Evolutionary conservation across 2,797 vertebrate genomes (phyloP).

Genomic region (Anisognathus igniventris): DNA sequence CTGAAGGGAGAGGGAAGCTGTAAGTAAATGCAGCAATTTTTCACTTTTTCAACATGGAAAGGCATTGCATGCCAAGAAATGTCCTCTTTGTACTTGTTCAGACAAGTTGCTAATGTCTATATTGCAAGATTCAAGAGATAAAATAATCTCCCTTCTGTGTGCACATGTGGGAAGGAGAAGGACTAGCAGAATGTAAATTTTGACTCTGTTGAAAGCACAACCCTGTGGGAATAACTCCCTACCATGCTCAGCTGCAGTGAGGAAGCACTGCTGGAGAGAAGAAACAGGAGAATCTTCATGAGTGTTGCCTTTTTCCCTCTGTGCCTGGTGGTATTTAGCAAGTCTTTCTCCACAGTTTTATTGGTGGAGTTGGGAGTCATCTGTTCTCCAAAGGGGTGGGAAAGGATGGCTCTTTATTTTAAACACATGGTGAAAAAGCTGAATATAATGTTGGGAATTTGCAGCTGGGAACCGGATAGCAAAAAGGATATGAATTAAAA

Average conservation of each 20-base stretch:
- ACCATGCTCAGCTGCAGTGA: neutral
- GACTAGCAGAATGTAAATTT: neutral
- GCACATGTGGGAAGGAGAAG: neutral
- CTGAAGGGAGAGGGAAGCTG: neutral
- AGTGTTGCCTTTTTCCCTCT: neutral
- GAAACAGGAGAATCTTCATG: neutral
- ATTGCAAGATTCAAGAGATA: neutral
- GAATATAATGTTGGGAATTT: neutral
- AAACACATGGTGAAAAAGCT: slow-evolving; percentile 17
- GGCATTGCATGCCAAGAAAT: neutral
- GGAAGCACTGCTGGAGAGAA: neutral
- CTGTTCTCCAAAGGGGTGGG: neutral
- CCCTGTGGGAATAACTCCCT: neutral
- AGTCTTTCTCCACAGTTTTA: neutral
- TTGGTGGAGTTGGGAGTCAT: neutral
- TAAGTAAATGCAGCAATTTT: neutral
- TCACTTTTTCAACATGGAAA: neutral
- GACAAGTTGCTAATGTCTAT: neutral
- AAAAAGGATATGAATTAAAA: neutral
- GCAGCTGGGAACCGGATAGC: neutral
- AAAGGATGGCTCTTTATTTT: neutral
- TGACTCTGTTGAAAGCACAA: neutral
- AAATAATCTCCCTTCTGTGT: neutral
- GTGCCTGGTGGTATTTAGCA: neutral
- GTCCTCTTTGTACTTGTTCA: neutral